Evolutionary conservation across 2,797 vertebrate species (phyloP).

Genomic region (Pipistrellus pipistrellus): DNA sequence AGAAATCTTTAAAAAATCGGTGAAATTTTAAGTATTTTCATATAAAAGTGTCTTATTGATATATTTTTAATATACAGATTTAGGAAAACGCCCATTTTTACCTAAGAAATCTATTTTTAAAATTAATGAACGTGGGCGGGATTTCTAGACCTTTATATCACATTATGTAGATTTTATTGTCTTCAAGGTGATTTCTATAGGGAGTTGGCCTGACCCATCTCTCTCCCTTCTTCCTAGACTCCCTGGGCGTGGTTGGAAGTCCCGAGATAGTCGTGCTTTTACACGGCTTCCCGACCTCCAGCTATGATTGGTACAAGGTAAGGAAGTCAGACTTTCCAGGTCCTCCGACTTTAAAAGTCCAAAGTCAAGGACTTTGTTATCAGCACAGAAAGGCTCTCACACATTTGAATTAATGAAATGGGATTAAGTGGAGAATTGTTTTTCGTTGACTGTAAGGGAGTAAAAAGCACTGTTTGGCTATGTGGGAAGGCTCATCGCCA

Average conservation of each 20-base stretch:
- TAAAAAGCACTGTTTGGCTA: not conserved
- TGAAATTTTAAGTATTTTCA: conserved; percentile 64
- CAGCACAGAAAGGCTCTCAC: not conserved
- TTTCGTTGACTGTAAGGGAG: conserved; percentile 25
- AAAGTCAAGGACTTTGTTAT: conserved; percentile 45
- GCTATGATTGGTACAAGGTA: conserved; percentile 98
- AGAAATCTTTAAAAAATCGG: not conserved
- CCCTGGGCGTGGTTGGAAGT: conserved; percentile 93
- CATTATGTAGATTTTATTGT: not conserved
- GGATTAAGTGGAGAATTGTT: conserved; percentile 34
- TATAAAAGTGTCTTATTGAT: not conserved
- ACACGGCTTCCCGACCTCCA: conserved; percentile 97
- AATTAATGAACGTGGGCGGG: not conserved
- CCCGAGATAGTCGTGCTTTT: conserved; percentile 94
- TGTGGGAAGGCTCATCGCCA: conserved; percentile 42
- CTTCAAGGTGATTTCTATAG: not conserved
- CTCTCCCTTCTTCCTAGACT: conserved; percentile 88
- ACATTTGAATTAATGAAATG: conserved; percentile 52
- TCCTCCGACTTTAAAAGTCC: not conserved
- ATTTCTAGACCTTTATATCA: not conserved
- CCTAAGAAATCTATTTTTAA: not conserved
- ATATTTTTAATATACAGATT: not conserved
- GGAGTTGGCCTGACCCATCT: not conserved
- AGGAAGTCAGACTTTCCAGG: conserved; percentile 26
- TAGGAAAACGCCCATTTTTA: not conserved